Base-by-base conservation (phyloP, 1,140 invertebrate genomes). In the Diachasma alloeum region DNA sequence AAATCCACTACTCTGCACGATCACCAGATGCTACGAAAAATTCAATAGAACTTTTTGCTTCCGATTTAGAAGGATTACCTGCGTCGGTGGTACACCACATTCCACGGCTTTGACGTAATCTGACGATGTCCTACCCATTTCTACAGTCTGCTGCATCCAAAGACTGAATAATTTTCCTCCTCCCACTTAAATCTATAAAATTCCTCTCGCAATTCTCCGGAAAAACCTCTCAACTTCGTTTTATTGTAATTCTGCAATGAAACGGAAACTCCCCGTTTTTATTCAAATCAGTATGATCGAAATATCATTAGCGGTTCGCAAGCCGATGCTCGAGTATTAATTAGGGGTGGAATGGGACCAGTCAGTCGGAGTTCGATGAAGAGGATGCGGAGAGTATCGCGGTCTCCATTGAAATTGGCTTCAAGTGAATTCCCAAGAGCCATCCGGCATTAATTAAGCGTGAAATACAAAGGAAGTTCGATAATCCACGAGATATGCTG, bases 71-170 rank as follows among this genome's bases (percentile, higher is more conserved):
- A 1, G 13, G 9, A 42, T 42, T 83, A 86, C 88, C 87, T 89
- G 85, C n/a, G 82, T 83, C 15, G 85, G 82, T 73, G 81, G 79
- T 36, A 84, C 72, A 31, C 81, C 87, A 63, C 84, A 81, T 73
- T 89, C 88, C 4, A 87, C 74, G 11, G 86, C 82, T 76, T 89
- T 89, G 22, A 83, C 84, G 75, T 86, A 88, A 74, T 87, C 84
- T 31, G 82, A 71, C 24, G 78, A 78, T 53, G 69, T 75, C 78
- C 85, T 87, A 15, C 77, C 56, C 85, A 86, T 88, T 80, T 85
- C 73, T 17, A 39, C 15, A 26, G 13, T 69, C 31, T 78, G 26
- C 48, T 68, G 72, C 76, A 78, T 78, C 56, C 44, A 71, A 44
- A 22, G 53, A 39, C 13, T 2, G 22, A 4, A n/a, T 4, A 44